phyloP scores from a whole-genome alignment of 2,113 vertebrate species.

The Cyprinodon brontotheroides region DNA sequence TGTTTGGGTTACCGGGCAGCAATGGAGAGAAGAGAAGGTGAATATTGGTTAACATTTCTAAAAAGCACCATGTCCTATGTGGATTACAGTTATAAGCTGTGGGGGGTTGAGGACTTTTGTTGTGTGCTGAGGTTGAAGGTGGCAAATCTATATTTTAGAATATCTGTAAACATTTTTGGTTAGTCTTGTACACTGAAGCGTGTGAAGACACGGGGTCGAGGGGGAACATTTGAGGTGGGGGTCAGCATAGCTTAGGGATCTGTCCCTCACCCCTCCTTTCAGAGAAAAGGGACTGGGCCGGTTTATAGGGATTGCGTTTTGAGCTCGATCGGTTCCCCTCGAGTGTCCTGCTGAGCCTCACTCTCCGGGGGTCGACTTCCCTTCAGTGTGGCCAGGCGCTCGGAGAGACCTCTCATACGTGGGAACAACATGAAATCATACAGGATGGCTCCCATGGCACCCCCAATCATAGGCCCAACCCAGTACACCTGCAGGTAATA shows the following conservation, averaged over 20 bases:
- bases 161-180: slow-evolving; percentile 40
- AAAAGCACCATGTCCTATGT: slow-evolving; percentile 61
- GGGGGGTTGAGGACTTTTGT: slow-evolving; percentile 47
- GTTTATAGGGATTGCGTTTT: slow-evolving; percentile 90
- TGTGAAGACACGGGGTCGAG: slow-evolving; percentile 36
- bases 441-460: slow-evolving; percentile 84
- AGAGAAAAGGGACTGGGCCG: slow-evolving; percentile 35
- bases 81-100: slow-evolving; percentile 45
- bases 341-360: slow-evolving; percentile 82
- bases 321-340: slow-evolving; percentile 88
- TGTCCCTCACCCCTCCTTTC: slow-evolving; percentile 52
- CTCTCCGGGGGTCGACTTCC: slow-evolving; percentile 81
- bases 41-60: slow-evolving; percentile 54
- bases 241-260: slow-evolving; percentile 56
- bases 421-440: slow-evolving; percentile 94
- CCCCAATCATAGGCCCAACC: slow-evolving; percentile 92
- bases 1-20: slow-evolving; percentile 20
- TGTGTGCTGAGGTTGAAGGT: slow-evolving; percentile 59
- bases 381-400: slow-evolving; percentile 90
- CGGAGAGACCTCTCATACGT: slow-evolving; percentile 86
- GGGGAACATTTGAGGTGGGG: slow-evolving; percentile 38
- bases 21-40: slow-evolving; percentile 12
- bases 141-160: slow-evolving; percentile 49
- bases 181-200: slow-evolving; percentile 46
- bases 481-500: slow-evolving; percentile 86